phyloP scores from a whole-genome alignment of 2,113 vertebrate species.

The Egretta garzetta region DNA sequence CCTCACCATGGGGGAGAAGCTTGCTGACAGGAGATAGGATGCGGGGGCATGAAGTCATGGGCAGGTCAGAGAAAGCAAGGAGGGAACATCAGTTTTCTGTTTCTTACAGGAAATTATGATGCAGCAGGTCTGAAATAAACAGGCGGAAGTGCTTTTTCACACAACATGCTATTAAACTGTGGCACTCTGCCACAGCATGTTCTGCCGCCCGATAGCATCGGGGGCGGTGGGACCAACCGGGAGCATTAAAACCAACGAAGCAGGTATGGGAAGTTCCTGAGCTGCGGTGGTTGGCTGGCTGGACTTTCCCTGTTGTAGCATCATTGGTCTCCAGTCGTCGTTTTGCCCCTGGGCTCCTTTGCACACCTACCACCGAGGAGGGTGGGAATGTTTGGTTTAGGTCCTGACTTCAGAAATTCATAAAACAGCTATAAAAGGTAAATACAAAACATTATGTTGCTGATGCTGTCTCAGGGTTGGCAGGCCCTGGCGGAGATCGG shows the following conservation, averaged over 20 bases:
- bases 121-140: conserved; percentile 32
- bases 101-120: conserved; percentile 13
- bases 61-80: background rate
- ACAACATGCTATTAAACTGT: background rate
- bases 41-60: background rate
- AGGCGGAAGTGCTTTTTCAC: background rate
- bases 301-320: background rate
- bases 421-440: background rate
- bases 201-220: background rate
- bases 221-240: background rate
- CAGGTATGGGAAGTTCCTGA: background rate
- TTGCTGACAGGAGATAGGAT: background rate
- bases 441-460: rapidly evolving
- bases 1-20: background rate
- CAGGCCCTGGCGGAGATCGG: rapidly evolving
- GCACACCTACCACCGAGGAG: rapidly evolving
- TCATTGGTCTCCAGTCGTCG: rapidly evolving
- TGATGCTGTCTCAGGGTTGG: background rate
- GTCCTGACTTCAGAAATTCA: background rate
- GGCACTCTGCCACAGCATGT: background rate
- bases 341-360: background rate
- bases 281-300: background rate
- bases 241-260: background rate
- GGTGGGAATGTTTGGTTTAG: background rate
- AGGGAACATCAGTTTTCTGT: background rate